Percentiles rank a stretch among this genome's conserved stretches.
phyloP scores from a whole-genome alignment of 2,888 invertebrate species.

The Diaperis boleti region DNA sequence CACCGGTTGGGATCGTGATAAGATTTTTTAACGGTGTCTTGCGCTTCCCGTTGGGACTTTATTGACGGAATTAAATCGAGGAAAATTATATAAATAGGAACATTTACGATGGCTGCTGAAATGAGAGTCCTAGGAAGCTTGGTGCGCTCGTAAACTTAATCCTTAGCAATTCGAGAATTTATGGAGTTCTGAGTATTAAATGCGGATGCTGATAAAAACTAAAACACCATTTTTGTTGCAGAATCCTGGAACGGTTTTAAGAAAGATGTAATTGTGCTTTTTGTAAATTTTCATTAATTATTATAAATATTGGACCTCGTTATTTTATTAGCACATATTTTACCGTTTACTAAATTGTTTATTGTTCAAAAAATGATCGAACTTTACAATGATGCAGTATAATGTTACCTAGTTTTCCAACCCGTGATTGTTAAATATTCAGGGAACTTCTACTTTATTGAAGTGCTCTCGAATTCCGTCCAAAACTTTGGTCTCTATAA shows the following conservation, averaged over 20 bases:
- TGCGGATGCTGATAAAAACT: constrained; percentile 12
- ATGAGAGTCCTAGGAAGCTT: constrained; percentile 16
- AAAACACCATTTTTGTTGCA: constrained; percentile 6
- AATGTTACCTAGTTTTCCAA: no score
- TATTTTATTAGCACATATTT: no score
- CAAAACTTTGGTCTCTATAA: not conserved
- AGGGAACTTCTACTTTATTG: no score
- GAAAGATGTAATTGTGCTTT: not conserved
- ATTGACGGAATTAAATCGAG: constrained; percentile 4
- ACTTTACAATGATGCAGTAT: no score
- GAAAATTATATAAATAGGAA: constrained; percentile 6
- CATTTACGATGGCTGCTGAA: constrained; percentile 16
- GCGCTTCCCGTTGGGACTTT: not conserved
- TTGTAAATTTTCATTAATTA: not conserved
- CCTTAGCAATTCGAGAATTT: constrained; percentile 17
- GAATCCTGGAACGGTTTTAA: not conserved
- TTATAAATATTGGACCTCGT: not conserved
- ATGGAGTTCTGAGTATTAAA: constrained; percentile 25
- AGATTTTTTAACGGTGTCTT: not conserved
- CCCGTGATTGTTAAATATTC: no score
- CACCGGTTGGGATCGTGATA: not conserved
- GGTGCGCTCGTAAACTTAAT: constrained; percentile 28
- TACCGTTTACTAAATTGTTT: not conserved
- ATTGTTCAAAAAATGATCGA: no score
- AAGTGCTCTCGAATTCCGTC: no score